Conservation (phyloP, 2,888 invertebrate genomes). For the Cephus pulcher region DNA sequence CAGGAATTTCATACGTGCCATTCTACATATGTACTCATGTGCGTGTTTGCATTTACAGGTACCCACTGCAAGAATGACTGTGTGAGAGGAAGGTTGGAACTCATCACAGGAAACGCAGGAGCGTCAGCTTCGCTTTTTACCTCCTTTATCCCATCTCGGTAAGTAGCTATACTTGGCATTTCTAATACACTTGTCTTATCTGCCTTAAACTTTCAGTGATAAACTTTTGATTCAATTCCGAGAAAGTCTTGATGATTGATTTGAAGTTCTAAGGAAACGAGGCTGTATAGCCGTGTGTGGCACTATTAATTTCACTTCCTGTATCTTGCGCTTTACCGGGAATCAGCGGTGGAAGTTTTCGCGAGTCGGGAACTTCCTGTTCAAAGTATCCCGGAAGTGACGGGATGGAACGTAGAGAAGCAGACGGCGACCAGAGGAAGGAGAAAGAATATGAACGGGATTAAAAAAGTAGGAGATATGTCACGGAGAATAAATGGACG, state of each 20-base stretch:
- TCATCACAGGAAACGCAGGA: background rate
- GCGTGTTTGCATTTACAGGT: background rate
- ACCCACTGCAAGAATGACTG: background rate
- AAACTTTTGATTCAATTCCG: slow-evolving; percentile 43
- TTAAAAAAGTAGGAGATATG: background rate
- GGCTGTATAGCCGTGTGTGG: slow-evolving; percentile 22
- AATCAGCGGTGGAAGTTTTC: too few relatives aligned
- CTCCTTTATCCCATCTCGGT: background rate
- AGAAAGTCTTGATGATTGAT: slow-evolving; percentile 36
- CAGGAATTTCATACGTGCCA: slow-evolving; percentile 26
- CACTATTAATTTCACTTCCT: slow-evolving; percentile 40
- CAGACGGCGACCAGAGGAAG: background rate
- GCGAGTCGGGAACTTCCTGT: too few relatives aligned
- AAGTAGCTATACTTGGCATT: background rate
- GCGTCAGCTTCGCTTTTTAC: background rate
- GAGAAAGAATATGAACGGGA: background rate
- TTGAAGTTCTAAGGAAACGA: slow-evolving; percentile 31
- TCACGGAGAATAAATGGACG: background rate
- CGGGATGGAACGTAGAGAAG: too few relatives aligned
- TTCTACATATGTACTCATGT: background rate
- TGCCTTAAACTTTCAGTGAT: slow-evolving; percentile 18
- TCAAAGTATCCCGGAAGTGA: too few relatives aligned
- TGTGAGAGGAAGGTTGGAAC: background rate
- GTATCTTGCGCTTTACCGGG: too few relatives aligned
- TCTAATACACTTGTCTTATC: background rate